phyloP scores from a whole-genome alignment of 2,113 vertebrate genomes.

The Leuciscus idus region DNA sequence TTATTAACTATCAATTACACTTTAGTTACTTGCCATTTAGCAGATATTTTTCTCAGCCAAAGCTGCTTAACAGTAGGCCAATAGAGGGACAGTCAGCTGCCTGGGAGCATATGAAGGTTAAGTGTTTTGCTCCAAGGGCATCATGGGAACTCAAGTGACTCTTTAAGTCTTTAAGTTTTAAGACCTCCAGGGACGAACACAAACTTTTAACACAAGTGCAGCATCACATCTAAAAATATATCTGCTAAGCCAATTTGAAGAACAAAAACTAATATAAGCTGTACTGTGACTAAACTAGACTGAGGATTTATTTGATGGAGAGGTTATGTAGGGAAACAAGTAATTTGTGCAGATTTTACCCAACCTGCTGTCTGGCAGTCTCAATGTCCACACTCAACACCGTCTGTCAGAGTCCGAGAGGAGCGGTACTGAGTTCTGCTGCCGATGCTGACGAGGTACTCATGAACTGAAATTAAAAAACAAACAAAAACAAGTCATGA shows the following conservation, averaged over 20 bases:
- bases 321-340: not conserved
- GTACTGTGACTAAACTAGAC: not conserved
- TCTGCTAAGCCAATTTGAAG: slow-evolving; percentile 28
- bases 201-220: not conserved
- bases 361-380: not conserved
- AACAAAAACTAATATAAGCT: slow-evolving; percentile 60
- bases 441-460: not conserved
- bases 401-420: not conserved
- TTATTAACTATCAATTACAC: slow-evolving; percentile 30
- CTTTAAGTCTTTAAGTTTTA: not conserved
- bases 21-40: slow-evolving; percentile 8
- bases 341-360: slow-evolving; percentile 8
- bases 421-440: not conserved
- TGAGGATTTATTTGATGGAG: not conserved
- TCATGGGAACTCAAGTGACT: slow-evolving; percentile 1
- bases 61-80: slow-evolving; percentile 15
- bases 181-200: not conserved
- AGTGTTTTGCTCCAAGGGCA: slow-evolving; percentile 5
- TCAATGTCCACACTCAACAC: slow-evolving; percentile 24
- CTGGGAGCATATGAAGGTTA: not conserved
- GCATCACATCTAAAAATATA: not conserved
- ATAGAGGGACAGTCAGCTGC: not conserved
- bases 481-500: not conserved
- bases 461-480: slow-evolving; percentile 15
- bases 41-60: slow-evolving; percentile 19